phyloP scores from a whole-genome alignment of 1,140 invertebrate genomes.

The Batillaria attramentaria region DNA sequence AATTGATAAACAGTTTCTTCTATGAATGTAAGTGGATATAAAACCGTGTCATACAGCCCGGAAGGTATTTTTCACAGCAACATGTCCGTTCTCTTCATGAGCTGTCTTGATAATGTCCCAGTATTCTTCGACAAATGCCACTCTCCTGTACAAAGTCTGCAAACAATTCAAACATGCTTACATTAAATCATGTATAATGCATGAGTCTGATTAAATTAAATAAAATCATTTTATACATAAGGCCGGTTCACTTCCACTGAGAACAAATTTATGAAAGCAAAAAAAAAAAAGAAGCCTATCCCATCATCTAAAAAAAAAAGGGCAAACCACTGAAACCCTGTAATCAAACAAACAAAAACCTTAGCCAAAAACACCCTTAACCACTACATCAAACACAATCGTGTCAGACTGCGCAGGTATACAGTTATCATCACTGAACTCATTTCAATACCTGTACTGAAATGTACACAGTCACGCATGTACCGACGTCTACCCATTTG shows the following conservation, averaged over 20 bases:
- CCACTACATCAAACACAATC: not conserved
- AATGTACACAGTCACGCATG: no score
- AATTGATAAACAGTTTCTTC: not conserved
- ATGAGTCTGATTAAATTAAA: no score
- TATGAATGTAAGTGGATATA: no score
- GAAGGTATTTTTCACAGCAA: slow-evolving; percentile 38
- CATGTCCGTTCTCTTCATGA: slow-evolving; percentile 44
- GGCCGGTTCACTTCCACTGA: no score
- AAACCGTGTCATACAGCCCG: slow-evolving; percentile 20
- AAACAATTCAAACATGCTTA: no score
- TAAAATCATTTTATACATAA: no score
- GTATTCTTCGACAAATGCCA: slow-evolving; percentile 39
- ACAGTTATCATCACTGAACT: not conserved
- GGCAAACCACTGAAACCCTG: no score
- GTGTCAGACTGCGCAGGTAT: not conserved
- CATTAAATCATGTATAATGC: no score
- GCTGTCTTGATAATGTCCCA: slow-evolving; percentile 43
- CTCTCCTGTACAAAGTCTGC: slow-evolving; percentile 35
- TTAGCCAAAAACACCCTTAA: not conserved
- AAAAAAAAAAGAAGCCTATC: no score
- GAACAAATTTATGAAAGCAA: no score
- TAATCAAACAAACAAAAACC: not conserved
- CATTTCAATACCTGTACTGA: not conserved
- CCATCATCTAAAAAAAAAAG: no score
- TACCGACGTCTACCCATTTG: no score